Evolutionary conservation across 1,140 invertebrate genomes (phyloP).

Genomic region (Euura lappo): DNA sequence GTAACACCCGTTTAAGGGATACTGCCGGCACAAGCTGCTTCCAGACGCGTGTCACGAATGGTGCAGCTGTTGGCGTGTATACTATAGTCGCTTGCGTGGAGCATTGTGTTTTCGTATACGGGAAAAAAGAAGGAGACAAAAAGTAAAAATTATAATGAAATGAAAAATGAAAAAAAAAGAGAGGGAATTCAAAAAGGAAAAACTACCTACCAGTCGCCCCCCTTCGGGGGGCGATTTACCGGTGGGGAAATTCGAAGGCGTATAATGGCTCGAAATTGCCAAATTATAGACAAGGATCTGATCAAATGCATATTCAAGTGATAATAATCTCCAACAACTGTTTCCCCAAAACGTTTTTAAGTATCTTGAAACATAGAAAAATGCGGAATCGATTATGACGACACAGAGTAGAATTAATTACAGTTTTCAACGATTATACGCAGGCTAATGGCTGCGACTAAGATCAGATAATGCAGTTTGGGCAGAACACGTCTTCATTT

Average conservation of each 20-base stretch:
- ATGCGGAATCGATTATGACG: no score
- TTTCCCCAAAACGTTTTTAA: background rate
- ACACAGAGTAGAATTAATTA: no score
- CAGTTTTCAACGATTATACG: no score
- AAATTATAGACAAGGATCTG: slow-evolving; percentile 36
- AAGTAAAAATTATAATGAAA: background rate
- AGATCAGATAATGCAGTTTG: no score
- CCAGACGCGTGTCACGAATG: slow-evolving; percentile 40
- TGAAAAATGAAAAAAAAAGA: background rate
- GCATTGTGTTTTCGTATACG: slow-evolving; percentile 35
- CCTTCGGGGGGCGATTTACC: background rate
- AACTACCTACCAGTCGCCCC: slow-evolving; percentile 14
- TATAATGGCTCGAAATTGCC: slow-evolving; percentile 38
- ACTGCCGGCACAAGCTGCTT: slow-evolving; percentile 13
- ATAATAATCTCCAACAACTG: background rate
- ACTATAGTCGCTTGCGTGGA: background rate
- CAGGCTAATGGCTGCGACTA: no score
- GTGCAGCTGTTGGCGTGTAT: slow-evolving; percentile 30
- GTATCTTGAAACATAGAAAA: no score
- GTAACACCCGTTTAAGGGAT: background rate
- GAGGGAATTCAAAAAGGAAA: slow-evolving; percentile 28
- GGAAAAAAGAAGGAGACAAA: background rate
- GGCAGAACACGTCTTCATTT: no score
- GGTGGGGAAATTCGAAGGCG: slow-evolving; percentile 17
- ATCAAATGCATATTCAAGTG: background rate